phyloP scores from a whole-genome alignment of 1,140 invertebrate species.

The Rhagoletis pomonella region DNA sequence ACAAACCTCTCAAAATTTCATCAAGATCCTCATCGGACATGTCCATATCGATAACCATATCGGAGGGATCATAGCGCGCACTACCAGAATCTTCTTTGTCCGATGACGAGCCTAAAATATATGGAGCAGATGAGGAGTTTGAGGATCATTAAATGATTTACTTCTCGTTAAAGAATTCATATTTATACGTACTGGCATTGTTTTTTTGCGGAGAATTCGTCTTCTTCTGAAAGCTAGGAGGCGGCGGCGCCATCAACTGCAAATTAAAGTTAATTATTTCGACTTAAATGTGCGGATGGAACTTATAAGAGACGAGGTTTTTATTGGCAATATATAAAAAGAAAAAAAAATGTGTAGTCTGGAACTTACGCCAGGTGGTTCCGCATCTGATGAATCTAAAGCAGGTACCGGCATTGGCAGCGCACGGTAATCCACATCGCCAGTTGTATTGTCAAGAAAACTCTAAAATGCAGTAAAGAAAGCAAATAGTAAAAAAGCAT shows the following conservation, averaged over 20 bases:
- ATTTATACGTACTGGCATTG: constrained; percentile 69
- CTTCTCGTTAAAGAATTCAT: too few relatives aligned
- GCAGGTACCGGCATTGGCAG: neutral
- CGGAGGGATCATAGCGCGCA: constrained; percentile 71
- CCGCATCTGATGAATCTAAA: neutral
- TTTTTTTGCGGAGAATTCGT: constrained; percentile 70
- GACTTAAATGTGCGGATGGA: neutral
- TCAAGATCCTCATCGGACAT: constrained; percentile 81
- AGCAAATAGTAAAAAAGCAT: too few relatives aligned
- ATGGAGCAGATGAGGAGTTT: neutral
- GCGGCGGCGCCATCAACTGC: constrained; percentile 26
- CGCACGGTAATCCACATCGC: constrained; percentile 68
- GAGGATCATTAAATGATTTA: too few relatives aligned
- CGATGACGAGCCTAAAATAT: constrained; percentile 64
- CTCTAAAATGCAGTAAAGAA: constrained; percentile 1
- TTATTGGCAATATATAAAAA: too few relatives aligned
- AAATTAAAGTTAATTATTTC: neutral
- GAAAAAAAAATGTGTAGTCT: too few relatives aligned
- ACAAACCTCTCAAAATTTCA: constrained; percentile 68
- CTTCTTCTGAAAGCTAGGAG: constrained; percentile 5
- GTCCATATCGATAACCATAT: constrained; percentile 83
- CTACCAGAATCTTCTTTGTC: constrained; percentile 67
- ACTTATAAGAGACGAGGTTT: neutral
- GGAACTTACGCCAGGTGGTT: neutral
- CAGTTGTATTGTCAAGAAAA: constrained; percentile 35